Conservation (phyloP, 1,140 invertebrate genomes). For the Anastatus disparis region DNA sequence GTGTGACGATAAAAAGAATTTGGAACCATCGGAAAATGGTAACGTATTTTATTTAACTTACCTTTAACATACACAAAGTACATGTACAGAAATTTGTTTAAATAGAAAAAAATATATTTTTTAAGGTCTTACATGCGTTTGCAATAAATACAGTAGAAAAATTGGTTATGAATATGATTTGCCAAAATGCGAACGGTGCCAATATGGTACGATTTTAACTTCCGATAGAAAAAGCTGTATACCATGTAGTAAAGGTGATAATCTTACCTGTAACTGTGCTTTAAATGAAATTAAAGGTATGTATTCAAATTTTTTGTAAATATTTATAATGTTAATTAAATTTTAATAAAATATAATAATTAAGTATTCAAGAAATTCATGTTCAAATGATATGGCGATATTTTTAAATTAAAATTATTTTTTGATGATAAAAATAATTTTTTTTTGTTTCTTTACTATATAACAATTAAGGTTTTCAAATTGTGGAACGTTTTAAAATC, state of each 20-base stretch:
- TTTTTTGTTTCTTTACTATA: too few relatives aligned
- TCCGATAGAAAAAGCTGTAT: conserved; percentile 59
- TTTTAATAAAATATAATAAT: not conserved
- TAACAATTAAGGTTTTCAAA: too few relatives aligned
- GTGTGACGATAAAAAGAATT: conserved; percentile 54
- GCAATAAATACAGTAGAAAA: conserved; percentile 54
- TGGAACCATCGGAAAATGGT: conserved; percentile 55
- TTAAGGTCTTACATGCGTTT: conserved; percentile 54
- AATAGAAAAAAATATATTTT: conserved; percentile 15
- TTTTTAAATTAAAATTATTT: too few relatives aligned
- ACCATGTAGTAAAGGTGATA: conserved; percentile 49
- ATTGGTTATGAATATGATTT: conserved; percentile 47
- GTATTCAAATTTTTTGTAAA: not conserved
- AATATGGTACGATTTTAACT: conserved; percentile 51
- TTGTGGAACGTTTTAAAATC: too few relatives aligned
- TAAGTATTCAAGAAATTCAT: not conserved
- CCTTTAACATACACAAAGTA: too few relatives aligned
- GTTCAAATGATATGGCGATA: too few relatives aligned
- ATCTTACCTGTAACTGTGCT: conserved; percentile 53
- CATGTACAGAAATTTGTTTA: too few relatives aligned
- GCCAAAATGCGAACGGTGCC: conserved; percentile 54
- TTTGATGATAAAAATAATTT: too few relatives aligned
- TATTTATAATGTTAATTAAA: not conserved
- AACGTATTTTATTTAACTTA: not conserved
- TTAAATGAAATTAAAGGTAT: conserved; percentile 58